Conservation (phyloP, 2,113 vertebrate species). For the Xyliphius kryptos region DNA sequence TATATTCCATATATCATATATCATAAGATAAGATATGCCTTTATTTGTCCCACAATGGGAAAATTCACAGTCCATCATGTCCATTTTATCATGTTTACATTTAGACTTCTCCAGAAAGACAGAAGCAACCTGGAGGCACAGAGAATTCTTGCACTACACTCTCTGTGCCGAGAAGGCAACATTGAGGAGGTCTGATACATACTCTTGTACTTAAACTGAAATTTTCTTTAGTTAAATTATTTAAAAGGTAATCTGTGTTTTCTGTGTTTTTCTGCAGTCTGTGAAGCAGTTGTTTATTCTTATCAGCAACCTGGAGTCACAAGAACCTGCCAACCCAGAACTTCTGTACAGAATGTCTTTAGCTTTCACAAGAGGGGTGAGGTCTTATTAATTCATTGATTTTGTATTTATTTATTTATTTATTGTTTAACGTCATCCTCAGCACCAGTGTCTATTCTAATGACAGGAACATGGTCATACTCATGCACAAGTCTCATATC, state of each 20-base stretch:
- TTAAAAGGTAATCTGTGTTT: too few species aligned
- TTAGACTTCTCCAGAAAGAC: slow-evolving; percentile 86
- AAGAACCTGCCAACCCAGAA: slow-evolving; percentile 80
- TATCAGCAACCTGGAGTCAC: slow-evolving; percentile 66
- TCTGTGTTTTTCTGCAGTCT: slow-evolving; percentile 63
- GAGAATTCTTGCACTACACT: slow-evolving; percentile 79
- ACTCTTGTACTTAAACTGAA: too few species aligned
- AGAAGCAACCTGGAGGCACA: slow-evolving; percentile 81
- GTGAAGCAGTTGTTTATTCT: slow-evolving; percentile 73
- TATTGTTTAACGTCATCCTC: too few species aligned
- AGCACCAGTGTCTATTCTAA: too few species aligned
- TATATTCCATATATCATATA: too few species aligned
- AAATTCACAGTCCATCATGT: too few species aligned
- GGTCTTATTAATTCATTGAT: too few species aligned
- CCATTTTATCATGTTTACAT: slow-evolving; percentile 44
- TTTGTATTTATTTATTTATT: too few species aligned
- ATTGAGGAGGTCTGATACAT: slow-evolving; percentile 70
- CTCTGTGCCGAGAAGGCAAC: slow-evolving; percentile 85
- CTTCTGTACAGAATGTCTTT: slow-evolving; percentile 81
- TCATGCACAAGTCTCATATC: too few species aligned
- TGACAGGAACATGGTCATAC: too few species aligned
- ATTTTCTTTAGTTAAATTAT: background rate
- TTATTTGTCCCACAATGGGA: too few species aligned
- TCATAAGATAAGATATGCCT: too few species aligned
- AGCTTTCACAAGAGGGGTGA: slow-evolving; percentile 88